Conservation (phyloP, 2,113 vertebrate genomes). For the Aptenodytes forsteri region DNA sequence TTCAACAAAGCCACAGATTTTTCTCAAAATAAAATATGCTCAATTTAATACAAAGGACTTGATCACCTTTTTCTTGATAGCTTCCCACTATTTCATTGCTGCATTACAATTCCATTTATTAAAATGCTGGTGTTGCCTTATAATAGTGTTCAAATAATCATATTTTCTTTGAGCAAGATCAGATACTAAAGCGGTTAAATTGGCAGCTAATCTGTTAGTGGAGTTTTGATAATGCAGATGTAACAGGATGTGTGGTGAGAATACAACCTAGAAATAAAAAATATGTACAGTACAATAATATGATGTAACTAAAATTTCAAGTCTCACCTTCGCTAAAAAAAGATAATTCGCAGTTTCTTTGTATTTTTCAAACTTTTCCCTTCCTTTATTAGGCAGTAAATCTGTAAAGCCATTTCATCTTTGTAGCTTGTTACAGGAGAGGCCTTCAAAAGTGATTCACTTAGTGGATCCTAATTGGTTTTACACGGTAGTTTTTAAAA, state of each 20-base stretch:
- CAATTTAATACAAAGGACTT: background rate
- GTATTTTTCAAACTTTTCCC: background rate
- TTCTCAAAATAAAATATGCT: background rate
- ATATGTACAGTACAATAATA: background rate
- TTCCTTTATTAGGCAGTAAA: background rate
- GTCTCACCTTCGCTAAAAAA: background rate
- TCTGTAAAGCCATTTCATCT: background rate
- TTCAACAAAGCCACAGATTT: background rate
- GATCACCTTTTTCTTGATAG: background rate
- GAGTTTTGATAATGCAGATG: background rate
- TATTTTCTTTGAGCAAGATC: background rate
- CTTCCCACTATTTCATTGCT: background rate
- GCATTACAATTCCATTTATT: background rate
- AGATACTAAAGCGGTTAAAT: background rate
- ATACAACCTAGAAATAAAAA: background rate
- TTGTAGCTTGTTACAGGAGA: background rate
- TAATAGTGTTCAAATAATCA: background rate
- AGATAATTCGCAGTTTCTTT: background rate
- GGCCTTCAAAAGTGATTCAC: slow-evolving; percentile 5
- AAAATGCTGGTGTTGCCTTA: background rate
- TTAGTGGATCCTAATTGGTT: slow-evolving; percentile 51
- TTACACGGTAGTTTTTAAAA: slow-evolving; percentile 61
- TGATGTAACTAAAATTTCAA: background rate
- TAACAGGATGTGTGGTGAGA: background rate
- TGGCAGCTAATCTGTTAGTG: background rate